Conservation (phyloP, 1,140 invertebrate genomes). For the Holcopasites calliopsidis region DNA sequence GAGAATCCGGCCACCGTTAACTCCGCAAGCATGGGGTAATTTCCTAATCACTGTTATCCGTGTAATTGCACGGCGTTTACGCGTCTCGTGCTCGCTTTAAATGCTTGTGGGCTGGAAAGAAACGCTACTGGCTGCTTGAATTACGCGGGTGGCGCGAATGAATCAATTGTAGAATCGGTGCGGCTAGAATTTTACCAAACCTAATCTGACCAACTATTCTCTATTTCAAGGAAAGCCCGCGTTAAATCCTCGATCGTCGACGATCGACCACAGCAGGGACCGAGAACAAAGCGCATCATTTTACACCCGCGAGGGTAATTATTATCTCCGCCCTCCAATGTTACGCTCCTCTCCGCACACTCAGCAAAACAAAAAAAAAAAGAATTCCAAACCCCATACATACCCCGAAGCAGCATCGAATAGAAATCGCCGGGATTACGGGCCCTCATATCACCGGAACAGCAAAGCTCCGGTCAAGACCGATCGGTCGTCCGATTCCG, state of each 20-base stretch:
- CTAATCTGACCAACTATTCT: too few relatives aligned
- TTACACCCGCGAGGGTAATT: too few relatives aligned
- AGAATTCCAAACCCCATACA: neutral
- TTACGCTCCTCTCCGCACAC: too few relatives aligned
- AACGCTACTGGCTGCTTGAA: neutral
- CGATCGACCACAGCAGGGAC: too few relatives aligned
- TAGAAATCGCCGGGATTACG: neutral
- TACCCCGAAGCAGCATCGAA: neutral
- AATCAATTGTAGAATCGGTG: neutral
- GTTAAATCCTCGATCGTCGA: too few relatives aligned
- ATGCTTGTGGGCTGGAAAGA: neutral
- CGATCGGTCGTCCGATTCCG: neutral
- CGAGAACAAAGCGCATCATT: too few relatives aligned
- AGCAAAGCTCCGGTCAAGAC: neutral
- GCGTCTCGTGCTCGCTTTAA: neutral
- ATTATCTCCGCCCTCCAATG: too few relatives aligned
- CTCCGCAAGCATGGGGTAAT: neutral
- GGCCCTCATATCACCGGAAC: neutral
- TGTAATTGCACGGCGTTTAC: neutral
- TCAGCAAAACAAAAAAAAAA: too few relatives aligned
- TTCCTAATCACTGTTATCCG: neutral
- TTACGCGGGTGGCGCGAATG: neutral
- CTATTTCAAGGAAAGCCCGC: too few relatives aligned
- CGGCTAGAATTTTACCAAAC: too few relatives aligned
- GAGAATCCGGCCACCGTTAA: neutral